Conservation (phyloP, 2,888 invertebrate genomes). For the Prenolepis imparis region DNA sequence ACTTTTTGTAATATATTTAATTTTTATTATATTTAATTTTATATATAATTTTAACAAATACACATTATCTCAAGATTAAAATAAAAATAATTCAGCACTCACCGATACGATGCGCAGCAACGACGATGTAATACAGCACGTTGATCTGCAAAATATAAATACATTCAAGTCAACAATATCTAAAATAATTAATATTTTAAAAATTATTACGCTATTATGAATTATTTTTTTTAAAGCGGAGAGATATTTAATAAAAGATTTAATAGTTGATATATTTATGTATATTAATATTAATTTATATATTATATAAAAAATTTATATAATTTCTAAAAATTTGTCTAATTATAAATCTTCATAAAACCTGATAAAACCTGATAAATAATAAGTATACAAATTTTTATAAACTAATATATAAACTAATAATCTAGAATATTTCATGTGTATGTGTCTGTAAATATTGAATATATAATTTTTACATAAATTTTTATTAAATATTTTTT, state of each 20-base stretch:
- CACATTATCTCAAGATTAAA: conserved; percentile 2
- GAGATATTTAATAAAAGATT: too few relatives aligned
- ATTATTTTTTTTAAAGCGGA: not conserved
- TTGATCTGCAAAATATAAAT: conserved; percentile 16
- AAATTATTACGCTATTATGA: not conserved
- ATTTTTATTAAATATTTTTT: not conserved
- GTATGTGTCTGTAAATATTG: not conserved
- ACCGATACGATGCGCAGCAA: not conserved
- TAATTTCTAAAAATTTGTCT: not conserved
- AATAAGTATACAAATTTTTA: not conserved
- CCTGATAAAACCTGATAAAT: not conserved
- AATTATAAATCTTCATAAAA: not conserved
- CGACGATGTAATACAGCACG: not conserved
- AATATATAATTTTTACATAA: not conserved
- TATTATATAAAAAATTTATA: too few relatives aligned
- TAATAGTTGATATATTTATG: too few relatives aligned
- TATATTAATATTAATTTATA: too few relatives aligned
- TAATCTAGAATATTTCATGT: not conserved
- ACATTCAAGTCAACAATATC: not conserved
- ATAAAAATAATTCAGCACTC: conserved; percentile 19
- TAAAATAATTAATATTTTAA: not conserved
- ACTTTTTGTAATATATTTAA: too few relatives aligned
- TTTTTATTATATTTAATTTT: too few relatives aligned
- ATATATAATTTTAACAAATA: too few relatives aligned
- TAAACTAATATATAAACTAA: not conserved